Evolutionary conservation across 2,797 vertebrate species (phyloP), one percentile per base, ranked within the genome.

Genomic region (Tiaroga cobitis): DNA sequence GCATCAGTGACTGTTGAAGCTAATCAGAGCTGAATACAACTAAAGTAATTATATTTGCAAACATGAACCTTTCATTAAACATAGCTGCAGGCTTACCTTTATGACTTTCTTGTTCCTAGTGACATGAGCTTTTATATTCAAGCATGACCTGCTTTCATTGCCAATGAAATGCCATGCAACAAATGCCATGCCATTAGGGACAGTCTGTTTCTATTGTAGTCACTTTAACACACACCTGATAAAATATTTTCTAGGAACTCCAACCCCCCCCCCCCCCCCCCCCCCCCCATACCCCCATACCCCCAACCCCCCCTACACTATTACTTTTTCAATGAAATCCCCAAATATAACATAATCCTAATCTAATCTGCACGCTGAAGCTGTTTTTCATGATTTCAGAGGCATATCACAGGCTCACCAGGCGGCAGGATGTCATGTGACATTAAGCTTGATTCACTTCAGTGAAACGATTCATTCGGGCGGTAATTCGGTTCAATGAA

Each of bases 81-180:
- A 10, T 21, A 51, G 24, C 37, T 79, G n/a, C 51, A 46, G n/a
- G 9, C 59, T 79, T 5, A 63, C n/a, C 77, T 41, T 46, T 63
- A 10, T 39, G n/a, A 79, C 56, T 39, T 32, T 80, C 16, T 65
- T 43, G 61, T 19, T 26, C 26, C 56, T 46, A 46, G 16, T 80
- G 61, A 10, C 1, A 92, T 63, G 5, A 5, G 91, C 91, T 94
- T 95, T 93, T 96, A 97, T 96, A 95, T 95, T 94, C 94, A 95
- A 93, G 91, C 59, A 89, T 94, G 96, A 96, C 95, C 95, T 96
- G 91, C 92, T 92, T 88, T 92, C 94, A 92, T 91, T 92, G 93
- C 91, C 49, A 77, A 10, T 67, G 49, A 63, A 49, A 34, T 49
- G 77, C 2, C 41, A 37, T 51, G 82, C 34, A 68, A 86, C 83